A percentile compares a stretch with the other conserved stretches of the same genome.
Evolutionary conservation across 2,888 invertebrate species (phyloP).

Genomic region (Seira musarum): DNA sequence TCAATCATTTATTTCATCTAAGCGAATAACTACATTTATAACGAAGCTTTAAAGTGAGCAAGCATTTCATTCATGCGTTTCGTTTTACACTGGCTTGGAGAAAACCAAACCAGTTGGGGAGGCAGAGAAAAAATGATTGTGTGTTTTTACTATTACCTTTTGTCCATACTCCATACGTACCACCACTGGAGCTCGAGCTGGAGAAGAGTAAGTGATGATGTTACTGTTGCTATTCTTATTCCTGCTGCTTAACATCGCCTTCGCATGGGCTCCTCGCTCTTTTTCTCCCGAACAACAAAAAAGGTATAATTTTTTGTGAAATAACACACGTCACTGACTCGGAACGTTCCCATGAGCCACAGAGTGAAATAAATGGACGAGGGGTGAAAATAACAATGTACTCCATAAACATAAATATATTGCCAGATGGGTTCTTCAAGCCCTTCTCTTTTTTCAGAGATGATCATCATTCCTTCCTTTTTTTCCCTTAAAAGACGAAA

Average conservation of each 20-base stretch:
- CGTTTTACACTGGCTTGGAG: too few species aligned
- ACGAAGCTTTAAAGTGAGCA: too few species aligned
- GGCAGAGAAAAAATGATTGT: neutral
- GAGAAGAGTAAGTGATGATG: too few species aligned
- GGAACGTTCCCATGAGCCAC: constrained; percentile 51
- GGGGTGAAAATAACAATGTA: constrained; percentile 60
- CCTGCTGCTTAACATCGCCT: too few species aligned
- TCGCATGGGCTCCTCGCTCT: too few species aligned
- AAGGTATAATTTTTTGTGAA: constrained; percentile 48
- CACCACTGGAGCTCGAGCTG: too few species aligned
- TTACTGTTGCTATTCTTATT: too few species aligned
- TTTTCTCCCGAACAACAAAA: constrained; percentile 11
- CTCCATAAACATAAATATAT: constrained; percentile 56
- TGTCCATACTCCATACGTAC: too few species aligned
- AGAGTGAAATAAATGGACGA: constrained; percentile 51
- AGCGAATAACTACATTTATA: too few species aligned
- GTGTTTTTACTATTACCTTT: constrained; percentile 22
- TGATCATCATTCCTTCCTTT: too few species aligned
- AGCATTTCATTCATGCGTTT: constrained; percentile 36
- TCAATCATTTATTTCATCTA: constrained; percentile 57
- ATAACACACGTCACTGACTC: constrained; percentile 55
- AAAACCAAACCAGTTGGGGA: neutral
- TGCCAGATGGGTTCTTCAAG: constrained; percentile 55
- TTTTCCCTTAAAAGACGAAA: too few species aligned
- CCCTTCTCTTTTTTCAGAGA: constrained; percentile 24